Base-by-base conservation (phyloP, 2,888 invertebrate genomes). In the Dendrolimus pini region DNA sequence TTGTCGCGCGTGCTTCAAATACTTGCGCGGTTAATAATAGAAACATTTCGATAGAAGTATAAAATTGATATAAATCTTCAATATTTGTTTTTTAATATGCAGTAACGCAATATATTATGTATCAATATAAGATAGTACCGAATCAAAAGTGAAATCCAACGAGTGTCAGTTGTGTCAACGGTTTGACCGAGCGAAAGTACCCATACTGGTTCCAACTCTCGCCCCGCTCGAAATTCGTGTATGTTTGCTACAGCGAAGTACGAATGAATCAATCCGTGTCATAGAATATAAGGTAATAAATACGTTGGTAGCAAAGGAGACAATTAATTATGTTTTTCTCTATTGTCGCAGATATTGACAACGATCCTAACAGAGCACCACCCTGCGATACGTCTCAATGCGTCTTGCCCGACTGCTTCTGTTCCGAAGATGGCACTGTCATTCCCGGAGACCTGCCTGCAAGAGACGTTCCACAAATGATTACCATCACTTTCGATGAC, bases 401-500 rank as follows among this genome's bases (percentile, higher is more conserved):
- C 79, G 94, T 94, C 42, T 91, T 97, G 64, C 98, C 97, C 52
- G 97, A 97, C 82, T 98, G 98, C 82, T 97, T 97, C 94, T 98
- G 97, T 78, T 97, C 97, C 9, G 97, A 97, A 82, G 97, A 97
- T 77, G 97, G 97, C 65, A 97, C 97, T 52, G 92, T 93, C 54
- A 95, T 97, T 69, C 97, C 97, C 62, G 96, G 96, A 12, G 96
- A 97, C 76, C 87, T 97, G 56, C 96, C 96, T 12, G 82, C 94
- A 62, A 95, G 94, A 85, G 96, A 97, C 74, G 96, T 97, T 0
- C 97, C 97, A 7, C 97, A 97, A 91, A 97, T 97, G 97, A 95
- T 98, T 77, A 97, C 96, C 60, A 95, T 98, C 78, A 97, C 97
- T 56, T 98, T 98, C 80, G 97, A 98, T 78, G 97, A 97, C 75